These are phyloP conservation scores for Oreonectes daqikongensis DNA, from an alignment of 2,797 vertebrate species.

Conservation along the genomic window DNA sequence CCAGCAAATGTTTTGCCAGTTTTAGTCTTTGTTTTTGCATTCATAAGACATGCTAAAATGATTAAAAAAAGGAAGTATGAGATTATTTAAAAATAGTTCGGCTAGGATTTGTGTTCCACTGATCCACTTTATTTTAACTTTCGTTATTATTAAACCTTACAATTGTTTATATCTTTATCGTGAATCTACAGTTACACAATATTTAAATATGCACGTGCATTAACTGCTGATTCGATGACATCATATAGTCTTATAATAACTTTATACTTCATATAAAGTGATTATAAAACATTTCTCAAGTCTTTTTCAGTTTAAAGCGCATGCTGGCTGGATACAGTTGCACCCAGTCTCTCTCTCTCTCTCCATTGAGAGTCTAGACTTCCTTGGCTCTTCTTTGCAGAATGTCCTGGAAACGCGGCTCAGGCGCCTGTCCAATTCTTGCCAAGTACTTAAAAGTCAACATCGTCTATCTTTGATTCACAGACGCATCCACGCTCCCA, in stretches of 20 bases:
- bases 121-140: no score
- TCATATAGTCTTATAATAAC: not conserved
- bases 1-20: not conserved
- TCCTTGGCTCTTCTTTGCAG: slow-evolving; percentile 72
- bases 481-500: slow-evolving; percentile 81
- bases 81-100: no score
- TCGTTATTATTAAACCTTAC: no score
- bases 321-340: slow-evolving; percentile 29
- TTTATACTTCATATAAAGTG: not conserved
- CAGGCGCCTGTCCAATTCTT: slow-evolving; percentile 71
- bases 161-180: no score
- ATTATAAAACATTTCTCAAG: not conserved
- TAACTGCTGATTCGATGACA: no score
- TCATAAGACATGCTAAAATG: no score
- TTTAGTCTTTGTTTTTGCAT: not conserved
- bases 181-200: no score
- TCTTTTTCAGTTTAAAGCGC: slow-evolving; percentile 15
- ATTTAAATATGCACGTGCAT: no score
- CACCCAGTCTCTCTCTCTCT: slow-evolving; percentile 8
- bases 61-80: no score
- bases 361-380: slow-evolving; percentile 65
- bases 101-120: no score
- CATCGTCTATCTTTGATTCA: slow-evolving; percentile 91
- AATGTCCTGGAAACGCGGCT: slow-evolving; percentile 78
- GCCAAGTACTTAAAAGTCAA: slow-evolving; percentile 88